phyloP scores from a whole-genome alignment of 2,797 vertebrate species.

The Rhinoraja longicauda region DNA sequence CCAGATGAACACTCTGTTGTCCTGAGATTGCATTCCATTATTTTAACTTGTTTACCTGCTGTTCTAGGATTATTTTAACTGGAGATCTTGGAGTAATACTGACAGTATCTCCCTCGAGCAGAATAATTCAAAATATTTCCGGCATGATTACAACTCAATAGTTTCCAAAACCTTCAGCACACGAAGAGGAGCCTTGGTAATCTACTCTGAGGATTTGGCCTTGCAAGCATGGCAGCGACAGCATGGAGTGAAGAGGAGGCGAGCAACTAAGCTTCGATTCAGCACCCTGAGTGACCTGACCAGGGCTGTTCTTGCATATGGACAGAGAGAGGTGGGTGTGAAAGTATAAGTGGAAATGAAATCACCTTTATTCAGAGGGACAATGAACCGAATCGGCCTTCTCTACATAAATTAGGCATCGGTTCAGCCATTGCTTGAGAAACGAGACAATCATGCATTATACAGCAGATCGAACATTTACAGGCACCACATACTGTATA shows the following conservation, averaged over 20 bases:
- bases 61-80: slow-evolving; percentile 70
- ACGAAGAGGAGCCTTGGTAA: slow-evolving; percentile 58
- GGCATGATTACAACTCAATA: slow-evolving; percentile 41
- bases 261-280: slow-evolving; percentile 47
- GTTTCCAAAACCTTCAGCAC: slow-evolving; percentile 72
- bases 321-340: slow-evolving; percentile 56
- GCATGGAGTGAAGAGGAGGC: slow-evolving; percentile 46
- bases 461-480: not conserved
- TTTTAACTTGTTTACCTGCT: slow-evolving; percentile 20
- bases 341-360: not conserved
- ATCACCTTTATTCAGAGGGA: not conserved
- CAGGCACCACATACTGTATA: too few species aligned
- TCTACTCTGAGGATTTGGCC: slow-evolving; percentile 67
- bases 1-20: not conserved
- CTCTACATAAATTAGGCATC: not conserved
- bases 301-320: slow-evolving; percentile 54
- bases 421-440: not conserved
- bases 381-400: not conserved
- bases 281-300: slow-evolving; percentile 57
- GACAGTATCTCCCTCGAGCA: slow-evolving; percentile 51
- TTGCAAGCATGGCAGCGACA: slow-evolving; percentile 44
- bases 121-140: slow-evolving; percentile 31
- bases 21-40: slow-evolving; percentile 38
- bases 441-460: not conserved
- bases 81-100: slow-evolving; percentile 57